These are phyloP conservation scores for Aphelinus atriplicis DNA, from an alignment of 1,140 invertebrate genomes.

Conservation along the genomic window DNA sequence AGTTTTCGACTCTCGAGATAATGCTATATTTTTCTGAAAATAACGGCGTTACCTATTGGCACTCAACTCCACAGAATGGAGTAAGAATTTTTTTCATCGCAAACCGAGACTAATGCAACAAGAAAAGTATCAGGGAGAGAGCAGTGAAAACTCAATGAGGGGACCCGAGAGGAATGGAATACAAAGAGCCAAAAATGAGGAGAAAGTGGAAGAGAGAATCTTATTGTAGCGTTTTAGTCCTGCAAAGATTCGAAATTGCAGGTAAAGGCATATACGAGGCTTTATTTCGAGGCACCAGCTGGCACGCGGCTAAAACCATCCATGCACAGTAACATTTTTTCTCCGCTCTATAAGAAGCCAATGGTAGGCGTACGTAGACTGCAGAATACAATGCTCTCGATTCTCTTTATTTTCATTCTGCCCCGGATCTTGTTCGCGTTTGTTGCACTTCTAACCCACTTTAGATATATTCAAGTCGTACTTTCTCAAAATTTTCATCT, in stretches of 20 bases:
- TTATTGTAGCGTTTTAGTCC: background rate
- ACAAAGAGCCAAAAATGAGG: no score
- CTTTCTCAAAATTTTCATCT: no score
- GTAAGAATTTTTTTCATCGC: no score
- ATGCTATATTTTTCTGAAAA: no score
- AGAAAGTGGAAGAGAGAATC: background rate
- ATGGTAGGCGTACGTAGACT: constrained; percentile 4
- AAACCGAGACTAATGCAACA: no score
- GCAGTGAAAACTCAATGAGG: no score
- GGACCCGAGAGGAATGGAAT: no score
- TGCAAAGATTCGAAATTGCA: background rate
- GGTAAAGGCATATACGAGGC: background rate
- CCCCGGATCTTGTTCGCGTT: background rate
- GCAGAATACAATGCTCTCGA: background rate
- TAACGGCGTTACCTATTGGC: no score
- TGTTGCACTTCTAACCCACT: background rate
- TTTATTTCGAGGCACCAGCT: constrained; percentile 23
- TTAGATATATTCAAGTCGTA: background rate
- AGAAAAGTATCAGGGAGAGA: no score
- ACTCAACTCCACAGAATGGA: no score
- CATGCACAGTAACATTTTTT: constrained; percentile 26
- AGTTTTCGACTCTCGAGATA: no score
- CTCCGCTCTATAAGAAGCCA: constrained; percentile 2
- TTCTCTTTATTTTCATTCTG: constrained; percentile 13
- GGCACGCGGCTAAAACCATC: constrained; percentile 29